Conservation (phyloP, 2,888 invertebrate genomes). For the Polymixis lichenea region DNA sequence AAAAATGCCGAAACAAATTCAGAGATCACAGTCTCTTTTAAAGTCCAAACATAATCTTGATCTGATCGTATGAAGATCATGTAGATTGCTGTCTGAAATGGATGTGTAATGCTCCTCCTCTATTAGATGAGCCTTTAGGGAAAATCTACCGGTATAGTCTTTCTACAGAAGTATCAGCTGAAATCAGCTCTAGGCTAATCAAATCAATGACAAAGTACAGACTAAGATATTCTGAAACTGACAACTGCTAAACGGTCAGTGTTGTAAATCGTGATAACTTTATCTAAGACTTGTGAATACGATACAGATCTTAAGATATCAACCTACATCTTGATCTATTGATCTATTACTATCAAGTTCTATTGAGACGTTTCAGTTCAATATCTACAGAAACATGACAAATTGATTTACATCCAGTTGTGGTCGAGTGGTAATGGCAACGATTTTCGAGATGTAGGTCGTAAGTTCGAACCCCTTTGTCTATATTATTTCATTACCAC, state of each 20-base stretch:
- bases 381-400: background rate
- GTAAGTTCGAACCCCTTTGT: no score
- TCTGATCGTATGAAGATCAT: no score
- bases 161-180: background rate
- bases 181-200: background rate
- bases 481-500: no score
- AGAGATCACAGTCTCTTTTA: no score
- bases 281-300: conserved; percentile 2
- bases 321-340: background rate
- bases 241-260: conserved; percentile 11
- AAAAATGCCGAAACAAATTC: no score
- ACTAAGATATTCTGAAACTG: conserved; percentile 14
- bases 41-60: no score
- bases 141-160: background rate
- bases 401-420: background rate
- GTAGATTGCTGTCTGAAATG: no score
- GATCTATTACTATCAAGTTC: background rate
- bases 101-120: background rate
- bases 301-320: conserved; percentile 19
- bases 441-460: no score
- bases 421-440: no score
- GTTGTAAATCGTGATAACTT: conserved; percentile 27
- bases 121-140: background rate
- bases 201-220: no score
- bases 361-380: background rate